These are phyloP conservation scores for Galbula dea DNA, from an alignment of 2,113 vertebrate genomes.

Conservation along the genomic window DNA sequence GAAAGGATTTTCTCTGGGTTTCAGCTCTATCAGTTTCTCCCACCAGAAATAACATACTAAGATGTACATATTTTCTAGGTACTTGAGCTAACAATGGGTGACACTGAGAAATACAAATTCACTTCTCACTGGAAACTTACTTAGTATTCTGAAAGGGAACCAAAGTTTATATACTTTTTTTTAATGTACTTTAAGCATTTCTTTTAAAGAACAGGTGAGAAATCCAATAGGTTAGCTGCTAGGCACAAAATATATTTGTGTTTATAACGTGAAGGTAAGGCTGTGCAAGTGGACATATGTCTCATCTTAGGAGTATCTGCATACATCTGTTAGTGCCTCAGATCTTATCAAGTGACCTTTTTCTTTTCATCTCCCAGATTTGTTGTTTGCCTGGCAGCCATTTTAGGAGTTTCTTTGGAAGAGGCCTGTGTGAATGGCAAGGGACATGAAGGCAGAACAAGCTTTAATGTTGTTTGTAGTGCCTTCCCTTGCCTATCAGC, in stretches of 20 bases:
- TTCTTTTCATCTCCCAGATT: background rate
- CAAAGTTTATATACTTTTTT: background rate
- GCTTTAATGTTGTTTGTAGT: background rate
- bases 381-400: background rate
- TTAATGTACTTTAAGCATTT: background rate
- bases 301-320: background rate
- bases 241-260: background rate
- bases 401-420: background rate
- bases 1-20: background rate
- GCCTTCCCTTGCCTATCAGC: background rate
- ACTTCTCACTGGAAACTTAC: background rate
- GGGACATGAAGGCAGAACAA: background rate
- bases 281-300: background rate
- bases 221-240: background rate
- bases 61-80: background rate
- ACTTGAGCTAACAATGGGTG: background rate
- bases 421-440: background rate
- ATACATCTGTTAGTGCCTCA: background rate
- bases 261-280: background rate
- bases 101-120: background rate
- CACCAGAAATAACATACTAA: background rate
- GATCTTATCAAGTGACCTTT: background rate
- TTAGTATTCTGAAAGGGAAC: background rate
- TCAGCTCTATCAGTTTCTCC: background rate
- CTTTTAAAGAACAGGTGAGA: background rate